Base-by-base conservation (phyloP, 2,888 invertebrate genomes). In the Orthosia gracilis region DNA sequence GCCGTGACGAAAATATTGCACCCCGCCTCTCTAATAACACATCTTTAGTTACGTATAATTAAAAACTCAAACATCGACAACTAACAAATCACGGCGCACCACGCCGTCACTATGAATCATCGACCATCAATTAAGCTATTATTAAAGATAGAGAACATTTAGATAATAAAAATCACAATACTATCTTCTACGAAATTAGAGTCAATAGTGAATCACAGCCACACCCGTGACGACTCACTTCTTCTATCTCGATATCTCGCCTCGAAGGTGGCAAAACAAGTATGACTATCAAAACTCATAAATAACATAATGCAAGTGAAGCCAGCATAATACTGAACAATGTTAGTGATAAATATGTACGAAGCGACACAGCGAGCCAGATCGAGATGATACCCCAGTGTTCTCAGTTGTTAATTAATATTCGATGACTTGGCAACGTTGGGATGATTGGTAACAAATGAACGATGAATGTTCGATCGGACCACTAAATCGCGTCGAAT, bases 41-140 rank as follows among this genome's bases (percentile, higher is more conserved):
- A 89, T 91, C 92, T 95, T 95, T 95, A 93, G 94, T 94, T 94
- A 92, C 92, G 94, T 94, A 87, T 94, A 96, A 96, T 96, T 96
- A 96, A 95, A 95, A 95, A 94, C 94, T 95, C 94, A 95, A 95
- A 94, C 92, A 94, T 94, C 94, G 95, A 95, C 95, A 93, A 93
- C 91, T 91, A 93, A 95, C 95, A 94, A 95, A 95, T 94, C 92
- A 93, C 89, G 87, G 88, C 84, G 82, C 89, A 87, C 89, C 90
- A 89, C 87, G 84, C 78, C 86, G 89, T 88, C 86, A 84, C 91
- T 90, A 94, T 95, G 94, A 95, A 94, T 95, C 94, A 94, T 91
- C 83, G 83, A 79, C 86, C 89, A 89, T 94, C 95, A 95, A 95
- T 95, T 94, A 95, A 94, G 92, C 91, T 93, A 92, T 94, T 92